A percentile compares a stretch with the other conserved stretches of the same genome.
phyloP scores from a whole-genome alignment of 2,888 invertebrate genomes.

The Beris morrisii region DNA sequence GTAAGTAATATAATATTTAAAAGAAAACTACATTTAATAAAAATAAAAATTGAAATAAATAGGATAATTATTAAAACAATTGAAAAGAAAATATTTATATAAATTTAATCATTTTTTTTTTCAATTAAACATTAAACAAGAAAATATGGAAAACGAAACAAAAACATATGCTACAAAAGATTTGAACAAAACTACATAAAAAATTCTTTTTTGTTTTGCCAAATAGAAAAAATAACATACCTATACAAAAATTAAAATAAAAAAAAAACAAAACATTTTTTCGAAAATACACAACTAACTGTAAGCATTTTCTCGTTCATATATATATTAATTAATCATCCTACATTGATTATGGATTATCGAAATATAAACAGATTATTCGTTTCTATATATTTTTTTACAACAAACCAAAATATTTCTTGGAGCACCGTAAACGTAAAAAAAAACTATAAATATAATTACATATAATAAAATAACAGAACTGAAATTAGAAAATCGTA shows the following conservation, averaged over 20 bases:
- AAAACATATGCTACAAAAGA: too few relatives aligned
- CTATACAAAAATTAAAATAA: background rate
- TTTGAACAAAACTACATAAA: too few relatives aligned
- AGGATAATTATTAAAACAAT: conserved; percentile 29
- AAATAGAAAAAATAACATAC: too few relatives aligned
- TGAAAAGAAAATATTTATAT: conserved; percentile 15
- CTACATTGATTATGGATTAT: conserved; percentile 16
- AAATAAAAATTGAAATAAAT: conserved; percentile 17
- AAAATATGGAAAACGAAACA: too few relatives aligned
- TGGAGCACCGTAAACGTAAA: conserved; percentile 16
- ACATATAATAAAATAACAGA: background rate
- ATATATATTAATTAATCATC: conserved; percentile 1
- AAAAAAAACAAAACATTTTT: conserved; percentile 4
- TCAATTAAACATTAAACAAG: conserved; percentile 6
- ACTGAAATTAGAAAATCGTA: conserved; percentile 10
- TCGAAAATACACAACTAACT: conserved; percentile 17
- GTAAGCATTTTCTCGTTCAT: conserved; percentile 25
- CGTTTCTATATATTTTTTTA: too few relatives aligned
- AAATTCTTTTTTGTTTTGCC: too few relatives aligned
- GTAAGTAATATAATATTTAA: conserved; percentile 25
- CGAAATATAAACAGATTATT: background rate
- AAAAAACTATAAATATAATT: background rate
- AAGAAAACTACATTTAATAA: conserved; percentile 11
- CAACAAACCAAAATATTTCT: conserved; percentile 1
- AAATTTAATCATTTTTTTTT: conserved; percentile 21